Evolutionary conservation across 2,797 vertebrate species (phyloP).

Genomic region (Eulemur rubriventer): DNA sequence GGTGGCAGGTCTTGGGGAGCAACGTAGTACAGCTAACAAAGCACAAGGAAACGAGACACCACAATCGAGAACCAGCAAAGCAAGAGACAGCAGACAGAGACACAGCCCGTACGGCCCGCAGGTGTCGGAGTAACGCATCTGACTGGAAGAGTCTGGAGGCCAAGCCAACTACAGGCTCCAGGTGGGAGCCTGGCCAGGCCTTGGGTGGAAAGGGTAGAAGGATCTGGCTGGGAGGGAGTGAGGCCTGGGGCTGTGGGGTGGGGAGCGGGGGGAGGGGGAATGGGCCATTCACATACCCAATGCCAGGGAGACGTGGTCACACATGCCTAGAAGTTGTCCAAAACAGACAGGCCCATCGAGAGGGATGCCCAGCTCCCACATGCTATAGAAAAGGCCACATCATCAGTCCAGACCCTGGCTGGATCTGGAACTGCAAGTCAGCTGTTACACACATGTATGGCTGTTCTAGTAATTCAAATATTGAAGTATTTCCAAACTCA

Average conservation of each 20-base stretch:
- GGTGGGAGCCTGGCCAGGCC: not conserved
- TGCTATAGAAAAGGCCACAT: slow-evolving; percentile 55
- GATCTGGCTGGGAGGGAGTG: not conserved
- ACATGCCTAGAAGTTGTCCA: slow-evolving; percentile 95
- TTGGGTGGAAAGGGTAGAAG: not conserved
- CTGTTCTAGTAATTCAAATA: not conserved
- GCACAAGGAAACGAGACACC: not conserved
- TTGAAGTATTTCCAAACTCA: not conserved
- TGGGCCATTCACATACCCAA: slow-evolving; percentile 86
- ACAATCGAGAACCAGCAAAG: not conserved
- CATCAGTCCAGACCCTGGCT: not conserved
- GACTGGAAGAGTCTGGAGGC: not conserved
- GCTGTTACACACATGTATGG: not conserved
- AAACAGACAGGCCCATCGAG: slow-evolving; percentile 88
- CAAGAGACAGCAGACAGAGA: not conserved
- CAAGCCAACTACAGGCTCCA: not conserved
- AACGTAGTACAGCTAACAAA: not conserved
- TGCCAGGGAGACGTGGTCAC: slow-evolving; percentile 94
- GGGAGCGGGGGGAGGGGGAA: no score
- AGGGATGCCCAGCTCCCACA: slow-evolving; percentile 78
- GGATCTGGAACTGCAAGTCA: not conserved
- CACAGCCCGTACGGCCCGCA: not conserved
- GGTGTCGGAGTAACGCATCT: not conserved
- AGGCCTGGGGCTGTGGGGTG: not conserved
- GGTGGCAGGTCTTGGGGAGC: not conserved